Percentiles rank a stretch among this genome's conserved stretches.
These are phyloP conservation scores for Drosophila stalkeri DNA, from an alignment of 2,888 invertebrate species.

Conservation along the genomic window DNA sequence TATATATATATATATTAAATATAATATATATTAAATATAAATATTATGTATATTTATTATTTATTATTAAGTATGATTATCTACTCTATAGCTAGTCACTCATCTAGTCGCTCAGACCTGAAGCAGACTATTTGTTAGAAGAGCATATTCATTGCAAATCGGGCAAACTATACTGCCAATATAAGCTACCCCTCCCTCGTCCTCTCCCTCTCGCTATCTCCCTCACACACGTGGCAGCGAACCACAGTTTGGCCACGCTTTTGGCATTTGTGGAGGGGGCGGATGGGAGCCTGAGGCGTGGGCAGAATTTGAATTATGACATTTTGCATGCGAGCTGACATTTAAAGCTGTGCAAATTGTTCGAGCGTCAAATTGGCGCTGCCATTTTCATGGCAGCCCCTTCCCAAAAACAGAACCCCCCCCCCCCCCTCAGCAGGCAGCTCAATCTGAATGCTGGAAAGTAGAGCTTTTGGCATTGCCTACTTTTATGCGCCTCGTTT, in stretches of 20 bases:
- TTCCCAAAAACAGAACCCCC: neutral
- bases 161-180: neutral
- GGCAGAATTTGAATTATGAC: constrained; percentile 71
- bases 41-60: neutral
- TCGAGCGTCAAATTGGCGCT: constrained; percentile 79
- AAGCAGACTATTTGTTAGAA: neutral
- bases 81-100: neutral
- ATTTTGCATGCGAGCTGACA: constrained; percentile 79
- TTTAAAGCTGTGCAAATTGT: constrained; percentile 81
- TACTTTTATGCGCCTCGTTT: constrained; percentile 74
- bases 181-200: neutral
- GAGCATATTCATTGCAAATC: constrained; percentile 27
- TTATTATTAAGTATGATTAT: neutral
- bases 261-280: constrained; percentile 20
- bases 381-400: constrained; percentile 46
- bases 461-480: constrained; percentile 52
- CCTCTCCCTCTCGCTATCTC: neutral
- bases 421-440: neutral
- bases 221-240: constrained; percentile 1
- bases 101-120: constrained; percentile 5
- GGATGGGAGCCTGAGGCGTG: neutral
- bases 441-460: neutral
- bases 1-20: too few species aligned
- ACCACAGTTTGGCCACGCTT: constrained; percentile 44
- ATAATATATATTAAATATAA: too few species aligned